Evolutionary conservation across 2,113 vertebrate species (phyloP).

Genomic region (Phocoena phocoena): DNA sequence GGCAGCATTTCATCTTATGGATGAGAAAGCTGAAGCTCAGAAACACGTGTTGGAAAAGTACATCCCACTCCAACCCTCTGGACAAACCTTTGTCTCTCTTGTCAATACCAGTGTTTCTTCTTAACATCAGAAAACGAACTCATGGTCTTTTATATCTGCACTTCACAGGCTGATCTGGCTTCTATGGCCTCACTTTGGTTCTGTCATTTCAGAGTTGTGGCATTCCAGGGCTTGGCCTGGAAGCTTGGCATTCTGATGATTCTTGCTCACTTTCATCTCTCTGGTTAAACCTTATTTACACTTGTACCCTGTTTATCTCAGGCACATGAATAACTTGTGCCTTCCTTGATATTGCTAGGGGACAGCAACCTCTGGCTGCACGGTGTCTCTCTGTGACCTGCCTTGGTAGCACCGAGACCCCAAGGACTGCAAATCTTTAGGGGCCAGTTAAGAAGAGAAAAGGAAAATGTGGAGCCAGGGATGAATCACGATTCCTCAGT

Average conservation of each 20-base stretch:
- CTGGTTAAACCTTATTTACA: not conserved
- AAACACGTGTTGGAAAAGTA: not conserved
- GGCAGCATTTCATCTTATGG: not conserved
- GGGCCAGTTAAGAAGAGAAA: constrained; percentile 1
- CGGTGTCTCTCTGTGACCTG: not conserved
- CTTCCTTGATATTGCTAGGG: not conserved
- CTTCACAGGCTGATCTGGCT: not conserved
- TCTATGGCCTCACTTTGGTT: not conserved
- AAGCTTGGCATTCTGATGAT: not conserved
- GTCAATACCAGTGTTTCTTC: not conserved
- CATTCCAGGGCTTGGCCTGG: not conserved
- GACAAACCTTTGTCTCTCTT: not conserved
- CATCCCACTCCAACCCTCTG: not conserved
- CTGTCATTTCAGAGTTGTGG: not conserved
- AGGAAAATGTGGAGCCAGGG: not conserved
- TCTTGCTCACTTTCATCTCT: not conserved
- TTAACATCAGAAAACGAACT: not conserved
- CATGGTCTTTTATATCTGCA: not conserved
- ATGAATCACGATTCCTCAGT: not conserved
- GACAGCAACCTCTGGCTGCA: not conserved
- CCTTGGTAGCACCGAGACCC: not conserved
- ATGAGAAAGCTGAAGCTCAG: not conserved
- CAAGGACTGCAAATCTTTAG: not conserved
- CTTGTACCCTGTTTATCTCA: not conserved
- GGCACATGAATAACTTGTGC: not conserved